Conservation (phyloP, 2,888 invertebrate genomes). For the Physocephala rufipes region DNA sequence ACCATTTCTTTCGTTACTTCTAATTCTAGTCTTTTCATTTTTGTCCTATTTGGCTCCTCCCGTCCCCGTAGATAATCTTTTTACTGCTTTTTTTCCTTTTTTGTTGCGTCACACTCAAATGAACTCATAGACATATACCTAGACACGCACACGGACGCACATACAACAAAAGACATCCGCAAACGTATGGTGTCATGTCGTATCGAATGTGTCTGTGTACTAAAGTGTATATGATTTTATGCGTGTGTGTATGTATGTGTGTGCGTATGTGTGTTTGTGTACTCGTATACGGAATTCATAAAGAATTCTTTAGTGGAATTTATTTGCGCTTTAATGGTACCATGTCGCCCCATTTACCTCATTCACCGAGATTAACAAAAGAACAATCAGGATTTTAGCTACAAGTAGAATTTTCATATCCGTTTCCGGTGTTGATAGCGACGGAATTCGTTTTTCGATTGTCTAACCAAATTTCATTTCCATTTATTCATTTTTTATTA, state of each 20-base stretch:
- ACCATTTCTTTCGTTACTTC: neutral
- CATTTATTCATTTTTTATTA: too few species aligned
- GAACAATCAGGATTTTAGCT: neutral
- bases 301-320: conserved; percentile 25
- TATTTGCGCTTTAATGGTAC: conserved; percentile 31
- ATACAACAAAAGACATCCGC: neutral
- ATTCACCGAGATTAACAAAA: conserved; percentile 4
- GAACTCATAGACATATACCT: conserved; percentile 30
- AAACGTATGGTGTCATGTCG: neutral
- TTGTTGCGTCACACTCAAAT: neutral
- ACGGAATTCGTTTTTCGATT: neutral
- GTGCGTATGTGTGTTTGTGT: neutral
- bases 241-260: too few species aligned
- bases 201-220: neutral
- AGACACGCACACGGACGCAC: conserved; percentile 21
- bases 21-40: neutral
- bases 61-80: too few species aligned
- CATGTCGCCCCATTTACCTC: conserved; percentile 20
- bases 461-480: too few species aligned
- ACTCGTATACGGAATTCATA: neutral
- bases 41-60: neutral
- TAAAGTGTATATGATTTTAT: too few species aligned
- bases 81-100: too few species aligned
- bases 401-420: conserved; percentile 19
- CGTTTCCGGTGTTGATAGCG: conserved; percentile 28